phyloP scores from a whole-genome alignment of 2,113 vertebrate species.

The Nothobranchius kuhntae region DNA sequence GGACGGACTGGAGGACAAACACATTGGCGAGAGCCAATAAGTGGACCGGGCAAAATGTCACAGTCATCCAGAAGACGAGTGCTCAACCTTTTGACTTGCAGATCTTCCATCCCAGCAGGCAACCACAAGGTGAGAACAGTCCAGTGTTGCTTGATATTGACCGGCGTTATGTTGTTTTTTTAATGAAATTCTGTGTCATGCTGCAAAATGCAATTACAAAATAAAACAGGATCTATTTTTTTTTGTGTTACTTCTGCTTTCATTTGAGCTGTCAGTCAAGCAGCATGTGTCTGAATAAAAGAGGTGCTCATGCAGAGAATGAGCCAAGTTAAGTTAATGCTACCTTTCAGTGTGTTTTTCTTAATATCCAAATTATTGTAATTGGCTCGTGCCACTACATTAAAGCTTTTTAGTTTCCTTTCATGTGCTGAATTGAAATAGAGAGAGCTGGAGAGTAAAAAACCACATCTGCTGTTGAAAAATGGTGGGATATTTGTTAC shows the following conservation, averaged over 20 bases:
- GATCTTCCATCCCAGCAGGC: conserved; percentile 97
- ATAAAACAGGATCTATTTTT: conserved; percentile 40
- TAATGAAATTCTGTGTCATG: conserved; percentile 1
- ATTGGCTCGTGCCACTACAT: conserved; percentile 53
- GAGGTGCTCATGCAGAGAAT: conserved; percentile 63
- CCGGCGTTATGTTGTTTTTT: conserved; percentile 4
- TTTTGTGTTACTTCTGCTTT: conserved; percentile 50
- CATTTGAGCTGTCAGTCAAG: conserved; percentile 66
- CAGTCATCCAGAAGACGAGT: conserved; percentile 98
- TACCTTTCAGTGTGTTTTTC: conserved; percentile 47
- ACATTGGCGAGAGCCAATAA: conserved; percentile 97
- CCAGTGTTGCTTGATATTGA: background rate
- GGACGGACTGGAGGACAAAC: conserved; percentile 99
- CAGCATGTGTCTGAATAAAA: conserved; percentile 50
- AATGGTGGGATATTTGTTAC: conserved; percentile 23
- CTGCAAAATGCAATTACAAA: conserved; percentile 15
- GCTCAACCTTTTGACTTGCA: conserved; percentile 98
- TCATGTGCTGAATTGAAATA: conserved; percentile 16
- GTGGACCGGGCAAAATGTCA: conserved; percentile 97
- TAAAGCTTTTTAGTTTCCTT: conserved; percentile 6
- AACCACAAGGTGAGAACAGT: conserved; percentile 87
- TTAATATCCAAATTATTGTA: conserved; percentile 55
- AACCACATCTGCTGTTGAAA: conserved; percentile 7
- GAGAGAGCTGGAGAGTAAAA: conserved; percentile 11
- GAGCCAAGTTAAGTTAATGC: conserved; percentile 58